phyloP scores from a whole-genome alignment of 2,888 invertebrate genomes.

The Tethea ocularis region DNA sequence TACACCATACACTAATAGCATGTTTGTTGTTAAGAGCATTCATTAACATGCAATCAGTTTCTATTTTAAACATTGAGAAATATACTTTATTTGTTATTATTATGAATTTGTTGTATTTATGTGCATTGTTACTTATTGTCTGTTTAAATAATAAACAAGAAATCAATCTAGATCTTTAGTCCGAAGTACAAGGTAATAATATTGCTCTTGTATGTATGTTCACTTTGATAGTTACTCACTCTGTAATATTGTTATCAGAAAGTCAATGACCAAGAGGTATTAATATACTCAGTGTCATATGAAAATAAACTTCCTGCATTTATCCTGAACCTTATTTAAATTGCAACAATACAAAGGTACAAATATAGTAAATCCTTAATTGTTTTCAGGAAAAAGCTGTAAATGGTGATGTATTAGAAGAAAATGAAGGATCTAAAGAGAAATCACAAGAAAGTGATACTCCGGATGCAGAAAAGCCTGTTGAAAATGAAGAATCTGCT shows the following conservation, averaged over 20 bases:
- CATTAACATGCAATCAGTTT: too few relatives aligned
- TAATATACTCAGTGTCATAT: background rate
- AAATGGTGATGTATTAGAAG: conserved; percentile 65
- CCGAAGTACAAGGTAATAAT: too few relatives aligned
- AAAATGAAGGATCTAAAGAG: conserved; percentile 55
- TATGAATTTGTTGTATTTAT: too few relatives aligned
- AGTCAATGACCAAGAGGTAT: background rate
- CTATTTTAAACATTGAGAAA: too few relatives aligned
- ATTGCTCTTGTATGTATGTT: background rate
- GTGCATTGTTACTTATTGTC: too few relatives aligned
- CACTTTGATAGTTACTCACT: conserved; percentile 10
- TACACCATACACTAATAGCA: too few relatives aligned
- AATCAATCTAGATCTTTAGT: too few relatives aligned
- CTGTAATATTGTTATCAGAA: background rate
- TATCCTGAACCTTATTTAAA: background rate
- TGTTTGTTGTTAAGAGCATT: too few relatives aligned
- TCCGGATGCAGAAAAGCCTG: conserved; percentile 31
- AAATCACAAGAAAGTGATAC: conserved; percentile 59
- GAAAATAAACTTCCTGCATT: background rate
- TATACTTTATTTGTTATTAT: too few relatives aligned
- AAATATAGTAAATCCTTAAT: background rate
- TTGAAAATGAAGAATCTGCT: conserved; percentile 35
- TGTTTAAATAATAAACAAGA: too few relatives aligned
- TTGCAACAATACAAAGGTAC: background rate
- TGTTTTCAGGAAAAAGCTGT: conserved; percentile 55